Percentiles rank a stretch among this genome's conserved stretches.
These are phyloP conservation scores for Platyscapa corneri DNA, from an alignment of 1,140 invertebrate genomes.

Conservation along the genomic window DNA sequence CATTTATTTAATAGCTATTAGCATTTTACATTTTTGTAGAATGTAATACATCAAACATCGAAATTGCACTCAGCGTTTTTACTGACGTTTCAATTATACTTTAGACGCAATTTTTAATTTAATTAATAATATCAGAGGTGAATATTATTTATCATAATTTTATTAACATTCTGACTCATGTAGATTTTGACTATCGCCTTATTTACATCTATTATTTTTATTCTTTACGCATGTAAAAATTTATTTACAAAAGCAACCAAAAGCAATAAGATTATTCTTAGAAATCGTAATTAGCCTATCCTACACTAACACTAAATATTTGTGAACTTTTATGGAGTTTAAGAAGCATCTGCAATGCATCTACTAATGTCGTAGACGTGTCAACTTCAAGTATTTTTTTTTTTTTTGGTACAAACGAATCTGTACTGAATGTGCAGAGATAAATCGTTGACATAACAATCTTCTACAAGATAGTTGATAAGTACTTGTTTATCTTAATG, in stretches of 20 bases:
- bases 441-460: background rate
- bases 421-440: conserved; percentile 15
- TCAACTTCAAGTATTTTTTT: background rate
- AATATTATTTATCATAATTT: background rate
- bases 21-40: conserved; percentile 59
- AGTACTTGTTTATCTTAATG: conserved; percentile 28
- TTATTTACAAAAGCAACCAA: conserved; percentile 43
- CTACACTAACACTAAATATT: background rate
- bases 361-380: background rate
- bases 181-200: conserved; percentile 9
- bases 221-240: background rate
- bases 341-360: background rate
- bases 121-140: background rate
- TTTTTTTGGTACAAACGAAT: background rate
- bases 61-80: conserved; percentile 50
- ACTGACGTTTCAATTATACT: conserved; percentile 34
- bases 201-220: conserved; percentile 26
- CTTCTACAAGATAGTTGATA: conserved; percentile 14
- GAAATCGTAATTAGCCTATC: background rate
- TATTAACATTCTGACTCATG: background rate
- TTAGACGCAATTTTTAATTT: conserved; percentile 14
- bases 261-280: background rate
- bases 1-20: conserved; percentile 60
- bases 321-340: background rate
- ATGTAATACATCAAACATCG: conserved; percentile 61